A percentile compares a stretch with the other conserved stretches of the same genome.
Evolutionary conservation across 2,797 vertebrate species (phyloP).

Genomic region (Takifugu ocellatus): DNA sequence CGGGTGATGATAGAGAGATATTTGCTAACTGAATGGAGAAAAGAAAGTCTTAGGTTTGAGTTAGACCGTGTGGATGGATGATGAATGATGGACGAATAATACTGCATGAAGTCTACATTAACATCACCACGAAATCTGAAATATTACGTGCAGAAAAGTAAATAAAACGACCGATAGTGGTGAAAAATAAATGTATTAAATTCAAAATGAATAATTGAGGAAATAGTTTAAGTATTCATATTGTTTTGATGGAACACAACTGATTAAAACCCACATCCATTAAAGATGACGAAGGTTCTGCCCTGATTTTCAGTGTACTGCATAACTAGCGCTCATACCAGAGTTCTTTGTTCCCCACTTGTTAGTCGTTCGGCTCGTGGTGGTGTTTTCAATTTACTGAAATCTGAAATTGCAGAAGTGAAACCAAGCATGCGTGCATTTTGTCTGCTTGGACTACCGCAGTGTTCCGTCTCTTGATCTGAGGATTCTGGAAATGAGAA

Average conservation of each 20-base stretch:
- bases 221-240: constrained; percentile 3
- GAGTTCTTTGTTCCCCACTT: constrained; percentile 42
- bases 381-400: constrained; percentile 57
- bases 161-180: too few relatives aligned
- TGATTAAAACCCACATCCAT: background rate
- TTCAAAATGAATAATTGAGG: too few relatives aligned
- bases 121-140: too few relatives aligned
- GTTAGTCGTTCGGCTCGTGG: constrained; percentile 36
- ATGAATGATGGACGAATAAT: too few relatives aligned
- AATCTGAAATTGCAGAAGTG: constrained; percentile 63
- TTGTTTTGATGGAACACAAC: background rate
- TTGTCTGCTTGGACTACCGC: constrained; percentile 55
- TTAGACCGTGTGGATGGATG: too few relatives aligned
- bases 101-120: too few relatives aligned
- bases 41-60: too few relatives aligned
- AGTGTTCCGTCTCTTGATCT: constrained; percentile 60
- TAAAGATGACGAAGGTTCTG: background rate
- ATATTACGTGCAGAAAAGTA: too few relatives aligned
- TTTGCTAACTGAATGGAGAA: too few relatives aligned
- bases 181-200: too few relatives aligned
- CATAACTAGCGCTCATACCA: constrained; percentile 17
- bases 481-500: constrained; percentile 68
- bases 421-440: constrained; percentile 60
- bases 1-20: too few relatives aligned
- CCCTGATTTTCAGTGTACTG: constrained; percentile 13